Evolutionary conservation across 2,113 vertebrate species (phyloP).

Genomic region (Platichthys flesus): DNA sequence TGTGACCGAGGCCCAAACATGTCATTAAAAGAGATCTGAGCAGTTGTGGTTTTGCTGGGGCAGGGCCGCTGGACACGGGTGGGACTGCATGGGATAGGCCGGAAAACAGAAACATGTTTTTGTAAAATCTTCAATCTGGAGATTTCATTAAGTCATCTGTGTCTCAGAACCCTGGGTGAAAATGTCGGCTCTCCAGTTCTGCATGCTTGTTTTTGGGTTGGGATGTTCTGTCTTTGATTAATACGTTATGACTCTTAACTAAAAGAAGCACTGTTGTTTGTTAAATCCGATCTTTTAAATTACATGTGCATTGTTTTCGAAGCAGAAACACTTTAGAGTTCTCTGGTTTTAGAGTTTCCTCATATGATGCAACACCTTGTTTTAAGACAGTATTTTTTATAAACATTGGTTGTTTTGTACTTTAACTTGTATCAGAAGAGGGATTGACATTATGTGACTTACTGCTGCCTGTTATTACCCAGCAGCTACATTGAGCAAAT

Average conservation of each 20-base stretch:
- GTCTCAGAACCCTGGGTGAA: background rate
- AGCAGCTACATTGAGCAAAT: too few species aligned
- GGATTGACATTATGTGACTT: too few species aligned
- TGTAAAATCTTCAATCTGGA: background rate
- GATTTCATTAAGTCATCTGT: background rate
- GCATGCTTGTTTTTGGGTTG: background rate
- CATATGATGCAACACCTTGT: too few species aligned
- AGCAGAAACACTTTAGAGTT: too few species aligned
- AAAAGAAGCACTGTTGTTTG: background rate
- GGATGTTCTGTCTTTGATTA: background rate
- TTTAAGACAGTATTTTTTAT: too few species aligned
- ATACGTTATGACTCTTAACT: background rate
- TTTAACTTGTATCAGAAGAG: too few species aligned
- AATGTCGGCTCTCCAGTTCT: background rate
- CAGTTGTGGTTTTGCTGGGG: conserved; percentile 17
- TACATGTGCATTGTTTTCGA: too few species aligned
- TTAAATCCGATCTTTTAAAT: background rate
- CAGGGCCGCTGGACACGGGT: conserved; percentile 9
- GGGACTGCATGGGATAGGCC: background rate
- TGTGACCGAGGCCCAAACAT: conserved; percentile 30
- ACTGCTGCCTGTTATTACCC: too few species aligned
- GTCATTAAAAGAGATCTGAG: conserved; percentile 55
- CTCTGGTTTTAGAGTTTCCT: too few species aligned
- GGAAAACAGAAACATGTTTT: conserved; percentile 9
- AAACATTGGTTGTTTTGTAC: too few species aligned